Conservation (phyloP, 2,888 invertebrate species). For the Caenorhabditis sp. region DNA sequence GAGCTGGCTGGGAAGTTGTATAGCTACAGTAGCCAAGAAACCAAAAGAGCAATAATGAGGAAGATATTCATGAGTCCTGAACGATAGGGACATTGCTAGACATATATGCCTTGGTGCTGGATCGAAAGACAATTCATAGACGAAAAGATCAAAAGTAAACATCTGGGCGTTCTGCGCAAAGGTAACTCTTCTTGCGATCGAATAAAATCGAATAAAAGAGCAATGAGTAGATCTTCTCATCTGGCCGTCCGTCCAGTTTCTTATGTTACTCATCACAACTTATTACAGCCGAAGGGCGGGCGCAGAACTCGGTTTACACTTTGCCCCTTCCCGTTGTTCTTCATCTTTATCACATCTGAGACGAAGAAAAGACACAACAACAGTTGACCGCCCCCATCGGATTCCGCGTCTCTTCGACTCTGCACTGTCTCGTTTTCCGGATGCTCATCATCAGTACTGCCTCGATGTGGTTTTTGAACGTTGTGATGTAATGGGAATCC, state of each 20-base stretch:
- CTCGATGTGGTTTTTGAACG: slow-evolving; percentile 53
- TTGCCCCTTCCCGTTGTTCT: slow-evolving; percentile 28
- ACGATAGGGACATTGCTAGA: too few species aligned
- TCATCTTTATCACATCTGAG: slow-evolving; percentile 48
- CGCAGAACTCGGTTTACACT: slow-evolving; percentile 49
- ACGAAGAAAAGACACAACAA: slow-evolving; percentile 33
- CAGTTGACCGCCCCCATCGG: slow-evolving; percentile 59
- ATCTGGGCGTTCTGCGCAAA: too few species aligned
- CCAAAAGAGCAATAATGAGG: too few species aligned
- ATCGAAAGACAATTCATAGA: too few species aligned
- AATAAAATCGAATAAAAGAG: slow-evolving; percentile 7
- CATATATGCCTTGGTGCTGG: too few species aligned
- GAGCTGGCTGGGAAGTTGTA: slow-evolving; percentile 9
- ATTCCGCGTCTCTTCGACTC: slow-evolving; percentile 35
- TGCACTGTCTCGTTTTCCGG: slow-evolving; percentile 18
- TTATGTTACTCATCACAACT: slow-evolving; percentile 42
- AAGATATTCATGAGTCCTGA: too few species aligned
- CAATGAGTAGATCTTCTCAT: slow-evolving; percentile 30
- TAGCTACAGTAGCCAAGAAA: slow-evolving; percentile 1
- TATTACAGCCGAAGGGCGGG: slow-evolving; percentile 50
- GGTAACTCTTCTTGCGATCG: too few species aligned
- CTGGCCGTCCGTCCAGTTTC: too few species aligned
- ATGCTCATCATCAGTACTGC: slow-evolving; percentile 40
- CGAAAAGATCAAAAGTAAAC: too few species aligned
- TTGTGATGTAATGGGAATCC: slow-evolving; percentile 33